Evolutionary conservation across 2,113 vertebrate species (phyloP).

Genomic region (Myanophis thanlyinensis): DNA sequence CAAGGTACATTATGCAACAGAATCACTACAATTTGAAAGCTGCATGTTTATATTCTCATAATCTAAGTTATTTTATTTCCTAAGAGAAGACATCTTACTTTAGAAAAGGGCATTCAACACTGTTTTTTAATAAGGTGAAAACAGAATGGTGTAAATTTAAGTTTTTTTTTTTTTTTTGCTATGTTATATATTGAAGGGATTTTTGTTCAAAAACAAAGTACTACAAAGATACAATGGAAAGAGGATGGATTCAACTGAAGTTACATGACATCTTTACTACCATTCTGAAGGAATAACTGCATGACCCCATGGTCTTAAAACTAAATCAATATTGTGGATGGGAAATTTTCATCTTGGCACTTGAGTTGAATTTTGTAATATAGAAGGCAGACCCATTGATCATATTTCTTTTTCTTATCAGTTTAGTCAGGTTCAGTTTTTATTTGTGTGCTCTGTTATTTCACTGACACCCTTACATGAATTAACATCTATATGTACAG

Average conservation of each 20-base stretch:
- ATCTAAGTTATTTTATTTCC: background rate
- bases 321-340: background rate
- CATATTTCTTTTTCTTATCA: background rate
- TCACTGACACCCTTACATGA: background rate
- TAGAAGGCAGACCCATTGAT: background rate
- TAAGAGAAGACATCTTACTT: background rate
- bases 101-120: background rate
- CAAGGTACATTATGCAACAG: background rate
- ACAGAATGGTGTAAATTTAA: background rate
- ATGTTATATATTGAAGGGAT: background rate
- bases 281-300: background rate
- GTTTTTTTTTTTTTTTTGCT: background rate
- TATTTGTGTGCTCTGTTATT: background rate
- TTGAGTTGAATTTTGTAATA: background rate
- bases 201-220: background rate
- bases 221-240: background rate
- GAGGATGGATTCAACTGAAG: background rate
- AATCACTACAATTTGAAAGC: background rate
- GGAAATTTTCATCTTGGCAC: background rate
- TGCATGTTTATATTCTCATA: background rate
- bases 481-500: background rate
- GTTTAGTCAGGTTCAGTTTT: background rate
- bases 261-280: background rate
- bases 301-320: background rate
- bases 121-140: background rate